Percentiles rank a stretch among this genome's conserved stretches.
Evolutionary conservation across 2,113 vertebrate species (phyloP).

Genomic region (Calidris pygmaea): DNA sequence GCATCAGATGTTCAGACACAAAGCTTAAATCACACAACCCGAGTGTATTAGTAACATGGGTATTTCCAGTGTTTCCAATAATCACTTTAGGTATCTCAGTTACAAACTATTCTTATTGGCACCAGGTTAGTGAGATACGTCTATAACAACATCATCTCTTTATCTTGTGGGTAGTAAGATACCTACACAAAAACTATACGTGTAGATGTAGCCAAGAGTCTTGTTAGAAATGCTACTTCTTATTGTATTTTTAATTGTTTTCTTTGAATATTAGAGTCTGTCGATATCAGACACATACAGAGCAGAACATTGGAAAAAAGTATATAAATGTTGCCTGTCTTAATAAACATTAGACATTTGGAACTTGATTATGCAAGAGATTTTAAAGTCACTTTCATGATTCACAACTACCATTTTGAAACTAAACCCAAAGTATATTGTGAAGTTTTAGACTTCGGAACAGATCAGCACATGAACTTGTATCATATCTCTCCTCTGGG

Average conservation of each 20-base stretch:
- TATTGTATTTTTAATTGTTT: not conserved
- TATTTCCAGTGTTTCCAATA: constrained; percentile 51
- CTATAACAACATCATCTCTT: not conserved
- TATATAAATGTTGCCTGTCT: not conserved
- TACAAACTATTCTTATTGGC: not conserved
- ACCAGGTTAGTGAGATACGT: not conserved
- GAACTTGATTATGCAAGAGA: not conserved
- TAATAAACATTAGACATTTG: not conserved
- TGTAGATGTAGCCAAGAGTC: not conserved
- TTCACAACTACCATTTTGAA: not conserved
- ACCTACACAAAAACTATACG: not conserved
- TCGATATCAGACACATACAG: not conserved
- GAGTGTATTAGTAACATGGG: not conserved
- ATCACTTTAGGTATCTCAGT: constrained; percentile 19
- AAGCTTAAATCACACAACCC: not conserved
- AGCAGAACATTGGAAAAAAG: not conserved
- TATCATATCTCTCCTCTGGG: not conserved
- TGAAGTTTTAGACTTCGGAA: not conserved
- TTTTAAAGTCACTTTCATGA: not conserved
- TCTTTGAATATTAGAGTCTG: not conserved
- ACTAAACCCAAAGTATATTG: not conserved
- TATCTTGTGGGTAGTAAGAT: not conserved
- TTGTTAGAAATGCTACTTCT: not conserved
- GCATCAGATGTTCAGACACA: not conserved
- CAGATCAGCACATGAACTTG: not conserved